Evolutionary conservation across 1,140 invertebrate species (phyloP).

Genomic region (Probaryconus sp.): DNA sequence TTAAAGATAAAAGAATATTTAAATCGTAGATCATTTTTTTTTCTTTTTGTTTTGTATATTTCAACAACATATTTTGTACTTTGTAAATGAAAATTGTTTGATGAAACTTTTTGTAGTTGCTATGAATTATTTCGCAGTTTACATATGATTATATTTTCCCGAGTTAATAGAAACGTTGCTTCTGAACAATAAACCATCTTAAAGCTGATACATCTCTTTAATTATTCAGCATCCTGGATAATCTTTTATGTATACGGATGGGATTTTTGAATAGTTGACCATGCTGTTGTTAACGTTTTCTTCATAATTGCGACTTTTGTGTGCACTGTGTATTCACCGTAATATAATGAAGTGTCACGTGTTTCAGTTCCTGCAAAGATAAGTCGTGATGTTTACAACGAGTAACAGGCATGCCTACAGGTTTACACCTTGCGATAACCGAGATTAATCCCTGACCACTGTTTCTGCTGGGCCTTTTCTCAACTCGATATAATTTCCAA

Average conservation of each 20-base stretch:
- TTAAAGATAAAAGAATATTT: no score
- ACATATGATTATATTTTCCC: no score
- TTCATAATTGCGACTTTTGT: conserved; percentile 47
- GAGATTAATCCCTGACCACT: conserved; percentile 62
- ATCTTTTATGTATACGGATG: conserved; percentile 6
- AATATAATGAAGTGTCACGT: conserved; percentile 52
- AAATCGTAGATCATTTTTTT: no score
- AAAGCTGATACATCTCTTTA: no score
- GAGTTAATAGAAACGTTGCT: no score
- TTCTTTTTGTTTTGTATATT: no score
- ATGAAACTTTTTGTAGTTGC: no score
- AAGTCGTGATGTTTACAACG: conserved; percentile 67
- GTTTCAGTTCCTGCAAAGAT: conserved; percentile 66
- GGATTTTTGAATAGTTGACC: conserved; percentile 2
- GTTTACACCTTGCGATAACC: conserved; percentile 60
- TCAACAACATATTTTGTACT: no score
- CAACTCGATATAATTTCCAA: no score
- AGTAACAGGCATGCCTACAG: conserved; percentile 64
- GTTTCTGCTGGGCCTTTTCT: conserved; percentile 4
- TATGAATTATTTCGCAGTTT: no score
- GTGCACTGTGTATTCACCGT: conserved; percentile 17
- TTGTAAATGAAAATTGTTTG: no score
- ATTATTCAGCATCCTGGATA: neutral
- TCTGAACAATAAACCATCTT: no score
- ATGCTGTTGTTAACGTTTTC: conserved; percentile 24